A percentile compares a stretch with the other conserved stretches of the same genome.
These are phyloP conservation scores for Macrophya annulata DNA, from an alignment of 2,888 invertebrate species.

Conservation along the genomic window DNA sequence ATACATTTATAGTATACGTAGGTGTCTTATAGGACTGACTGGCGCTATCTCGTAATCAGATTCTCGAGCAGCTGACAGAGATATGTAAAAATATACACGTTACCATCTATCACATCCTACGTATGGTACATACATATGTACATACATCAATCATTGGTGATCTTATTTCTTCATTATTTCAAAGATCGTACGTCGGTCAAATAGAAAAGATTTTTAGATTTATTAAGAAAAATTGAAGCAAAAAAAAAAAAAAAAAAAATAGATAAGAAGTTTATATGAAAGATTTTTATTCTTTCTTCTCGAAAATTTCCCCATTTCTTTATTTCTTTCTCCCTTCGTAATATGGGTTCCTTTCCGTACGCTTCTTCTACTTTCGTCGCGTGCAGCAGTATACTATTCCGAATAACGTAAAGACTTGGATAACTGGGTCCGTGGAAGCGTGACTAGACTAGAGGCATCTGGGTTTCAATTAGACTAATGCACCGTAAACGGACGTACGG, in stretches of 20 bases:
- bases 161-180: background rate
- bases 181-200: background rate
- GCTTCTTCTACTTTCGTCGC: background rate
- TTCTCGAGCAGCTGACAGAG: conserved; percentile 10
- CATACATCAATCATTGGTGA: background rate
- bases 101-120: background rate
- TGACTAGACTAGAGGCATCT: conserved; percentile 59
- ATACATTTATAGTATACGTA: conserved; percentile 1
- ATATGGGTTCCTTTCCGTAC: background rate
- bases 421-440: conserved; percentile 23
- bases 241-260: background rate
- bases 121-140: background rate
- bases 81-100: conserved; percentile 2
- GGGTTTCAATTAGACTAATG: conserved; percentile 73
- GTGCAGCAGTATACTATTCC: background rate
- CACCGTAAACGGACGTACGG: conserved; percentile 62
- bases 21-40: background rate
- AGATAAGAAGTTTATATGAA: background rate
- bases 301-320: background rate
- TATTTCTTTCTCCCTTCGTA: background rate
- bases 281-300: background rate
- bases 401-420: conserved; percentile 11
- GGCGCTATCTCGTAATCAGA: conserved; percentile 1
- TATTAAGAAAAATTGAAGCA: background rate
- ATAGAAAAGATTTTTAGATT: background rate